These are phyloP conservation scores for Pogonocichla stellata DNA, from an alignment of 2,113 vertebrate species.

Conservation along the genomic window DNA sequence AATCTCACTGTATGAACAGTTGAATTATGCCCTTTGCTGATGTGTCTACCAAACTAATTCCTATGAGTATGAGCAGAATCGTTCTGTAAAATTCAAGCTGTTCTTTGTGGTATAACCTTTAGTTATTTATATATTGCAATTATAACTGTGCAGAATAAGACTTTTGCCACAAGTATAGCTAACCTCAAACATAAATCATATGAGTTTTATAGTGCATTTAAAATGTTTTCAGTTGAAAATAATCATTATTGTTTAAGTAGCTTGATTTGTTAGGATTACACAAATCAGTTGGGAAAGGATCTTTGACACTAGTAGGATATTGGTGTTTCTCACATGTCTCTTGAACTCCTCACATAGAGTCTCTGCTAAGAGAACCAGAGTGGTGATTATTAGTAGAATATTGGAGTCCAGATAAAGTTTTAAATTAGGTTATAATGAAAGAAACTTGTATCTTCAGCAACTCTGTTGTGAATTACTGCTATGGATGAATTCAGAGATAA, in stretches of 20 bases:
- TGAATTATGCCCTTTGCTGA: slow-evolving; percentile 75
- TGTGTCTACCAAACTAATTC: slow-evolving; percentile 74
- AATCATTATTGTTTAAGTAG: slow-evolving; percentile 73
- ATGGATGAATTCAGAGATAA: slow-evolving; percentile 55
- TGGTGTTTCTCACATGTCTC: slow-evolving; percentile 34
- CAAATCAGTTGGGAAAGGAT: slow-evolving; percentile 48
- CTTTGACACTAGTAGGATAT: slow-evolving; percentile 42
- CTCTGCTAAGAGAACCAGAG: slow-evolving; percentile 62
- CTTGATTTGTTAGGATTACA: slow-evolving; percentile 73
- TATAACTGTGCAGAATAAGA: slow-evolving; percentile 79
- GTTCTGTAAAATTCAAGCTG: slow-evolving; percentile 75
- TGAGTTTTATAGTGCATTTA: slow-evolving; percentile 44
- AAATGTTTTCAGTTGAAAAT: slow-evolving; percentile 56
- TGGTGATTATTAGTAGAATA: slow-evolving; percentile 47
- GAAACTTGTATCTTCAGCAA: slow-evolving; percentile 41
- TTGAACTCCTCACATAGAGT: slow-evolving; percentile 29
- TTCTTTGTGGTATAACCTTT: slow-evolving; percentile 76
- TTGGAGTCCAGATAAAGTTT: slow-evolving; percentile 65
- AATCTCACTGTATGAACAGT: slow-evolving; percentile 76
- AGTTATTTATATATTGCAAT: slow-evolving; percentile 77
- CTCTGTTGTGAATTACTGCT: slow-evolving; percentile 54
- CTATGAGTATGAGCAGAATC: slow-evolving; percentile 76
- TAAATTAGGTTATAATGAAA: slow-evolving; percentile 44
- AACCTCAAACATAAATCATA: slow-evolving; percentile 48
- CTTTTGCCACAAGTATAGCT: slow-evolving; percentile 75